These are phyloP conservation scores for Mungos mungo DNA, from an alignment of 2,113 vertebrate species.

Conservation along the genomic window DNA sequence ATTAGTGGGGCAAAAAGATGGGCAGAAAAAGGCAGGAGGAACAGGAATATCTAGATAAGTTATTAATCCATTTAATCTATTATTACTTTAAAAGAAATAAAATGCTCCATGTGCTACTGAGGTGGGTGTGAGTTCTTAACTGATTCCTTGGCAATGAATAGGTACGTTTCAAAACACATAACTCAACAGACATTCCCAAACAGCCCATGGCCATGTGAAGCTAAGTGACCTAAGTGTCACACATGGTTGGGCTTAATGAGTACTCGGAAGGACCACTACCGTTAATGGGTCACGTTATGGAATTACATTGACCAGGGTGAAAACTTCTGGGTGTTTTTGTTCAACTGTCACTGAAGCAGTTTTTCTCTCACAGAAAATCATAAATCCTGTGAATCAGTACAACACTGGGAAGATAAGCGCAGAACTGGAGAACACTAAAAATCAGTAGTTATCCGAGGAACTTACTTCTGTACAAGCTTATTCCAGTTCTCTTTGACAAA, in stretches of 20 bases:
- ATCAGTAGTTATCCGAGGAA: background rate
- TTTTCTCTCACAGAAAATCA: background rate
- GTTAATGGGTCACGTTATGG: background rate
- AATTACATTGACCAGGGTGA: background rate
- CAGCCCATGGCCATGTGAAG: rapidly evolving
- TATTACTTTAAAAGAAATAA: background rate
- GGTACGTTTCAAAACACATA: background rate
- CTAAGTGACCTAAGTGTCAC: background rate
- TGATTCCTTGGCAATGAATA: background rate
- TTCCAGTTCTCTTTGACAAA: constrained; percentile 97
- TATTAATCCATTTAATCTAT: background rate
- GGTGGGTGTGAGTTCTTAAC: background rate
- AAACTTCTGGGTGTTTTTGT: background rate
- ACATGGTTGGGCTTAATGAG: background rate
- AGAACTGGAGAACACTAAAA: background rate
- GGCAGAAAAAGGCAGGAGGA: background rate
- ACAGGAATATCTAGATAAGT: background rate
- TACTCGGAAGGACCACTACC: background rate
- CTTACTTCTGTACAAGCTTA: constrained; percentile 92
- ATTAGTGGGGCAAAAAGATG: background rate
- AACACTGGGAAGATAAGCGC: background rate
- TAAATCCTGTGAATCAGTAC: background rate
- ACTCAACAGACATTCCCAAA: background rate
- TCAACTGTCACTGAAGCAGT: background rate
- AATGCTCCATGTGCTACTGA: background rate